Conservation (phyloP, 2,113 vertebrate species). For the Apaloderma vittatum region DNA sequence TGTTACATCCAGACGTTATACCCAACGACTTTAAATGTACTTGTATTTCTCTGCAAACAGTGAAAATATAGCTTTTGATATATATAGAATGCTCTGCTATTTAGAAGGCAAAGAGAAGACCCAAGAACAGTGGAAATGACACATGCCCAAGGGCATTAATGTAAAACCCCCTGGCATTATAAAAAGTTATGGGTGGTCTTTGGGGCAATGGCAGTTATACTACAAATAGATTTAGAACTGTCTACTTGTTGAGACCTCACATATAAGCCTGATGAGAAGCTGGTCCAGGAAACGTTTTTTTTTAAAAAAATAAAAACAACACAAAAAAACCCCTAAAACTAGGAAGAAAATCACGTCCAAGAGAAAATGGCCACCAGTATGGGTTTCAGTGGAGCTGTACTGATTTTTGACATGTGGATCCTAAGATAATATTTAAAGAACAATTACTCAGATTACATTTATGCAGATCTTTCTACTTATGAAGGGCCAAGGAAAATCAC, state of each 20-base stretch:
- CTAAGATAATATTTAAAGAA: not conserved
- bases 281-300: not conserved
- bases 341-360: not conserved
- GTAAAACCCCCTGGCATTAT: rapidly evolving
- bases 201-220: not conserved
- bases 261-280: not conserved
- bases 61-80: not conserved
- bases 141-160: not conserved
- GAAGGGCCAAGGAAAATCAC: not conserved
- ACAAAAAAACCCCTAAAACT: not conserved
- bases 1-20: not conserved
- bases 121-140: not conserved
- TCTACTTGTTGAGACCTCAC: not conserved
- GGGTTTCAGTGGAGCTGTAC: not conserved
- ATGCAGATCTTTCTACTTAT: rapidly evolving
- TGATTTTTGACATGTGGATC: not conserved
- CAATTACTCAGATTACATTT: not conserved
- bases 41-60: not conserved
- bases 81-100: not conserved
- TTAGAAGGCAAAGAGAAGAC: not conserved
- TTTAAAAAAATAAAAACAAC: not conserved
- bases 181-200: not conserved
- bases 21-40: not conserved
- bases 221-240: not conserved
- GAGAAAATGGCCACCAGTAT: not conserved